phyloP scores from a whole-genome alignment of 2,888 invertebrate genomes.

The Oscheius sp. region DNA sequence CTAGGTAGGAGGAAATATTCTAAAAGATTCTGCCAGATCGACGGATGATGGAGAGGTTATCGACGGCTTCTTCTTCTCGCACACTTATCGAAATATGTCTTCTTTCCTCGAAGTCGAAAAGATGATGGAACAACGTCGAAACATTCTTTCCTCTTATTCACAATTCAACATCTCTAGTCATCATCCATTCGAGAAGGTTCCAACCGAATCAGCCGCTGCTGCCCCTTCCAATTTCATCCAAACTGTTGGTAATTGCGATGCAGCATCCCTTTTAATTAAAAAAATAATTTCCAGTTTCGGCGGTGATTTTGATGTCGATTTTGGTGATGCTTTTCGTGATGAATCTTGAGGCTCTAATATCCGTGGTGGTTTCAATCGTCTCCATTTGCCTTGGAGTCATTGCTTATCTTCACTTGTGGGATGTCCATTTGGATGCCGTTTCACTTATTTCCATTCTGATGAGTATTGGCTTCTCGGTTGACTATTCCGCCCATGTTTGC shows the following conservation, averaged over 20 bases:
- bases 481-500: slow-evolving; percentile 67
- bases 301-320: slow-evolving; percentile 65
- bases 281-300: slow-evolving; percentile 60
- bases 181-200: slow-evolving; percentile 66
- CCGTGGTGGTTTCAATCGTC: slow-evolving; percentile 64
- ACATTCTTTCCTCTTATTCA: slow-evolving; percentile 53
- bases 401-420: slow-evolving; percentile 66
- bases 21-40: background rate
- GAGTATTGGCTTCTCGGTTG: slow-evolving; percentile 68
- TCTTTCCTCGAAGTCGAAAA: slow-evolving; percentile 64
- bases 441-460: slow-evolving; percentile 66
- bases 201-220: slow-evolving; percentile 63
- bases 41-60: slow-evolving; percentile 37
- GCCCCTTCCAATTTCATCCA: slow-evolving; percentile 67
- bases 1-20: slow-evolving; percentile 31
- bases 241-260: slow-evolving; percentile 7
- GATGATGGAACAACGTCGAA: slow-evolving; percentile 49
- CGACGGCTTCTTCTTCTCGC: slow-evolving; percentile 64
- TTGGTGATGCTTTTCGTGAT: slow-evolving; percentile 65
- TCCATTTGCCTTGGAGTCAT: slow-evolving; percentile 65
- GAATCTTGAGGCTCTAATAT: slow-evolving; percentile 65
- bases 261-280: background rate
- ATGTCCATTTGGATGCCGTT: slow-evolving; percentile 66
- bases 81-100: slow-evolving; percentile 64
- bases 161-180: slow-evolving; percentile 62